Evolutionary conservation across 2,797 vertebrate species (phyloP).

Genomic region (Heteromormyrus szaboi): DNA sequence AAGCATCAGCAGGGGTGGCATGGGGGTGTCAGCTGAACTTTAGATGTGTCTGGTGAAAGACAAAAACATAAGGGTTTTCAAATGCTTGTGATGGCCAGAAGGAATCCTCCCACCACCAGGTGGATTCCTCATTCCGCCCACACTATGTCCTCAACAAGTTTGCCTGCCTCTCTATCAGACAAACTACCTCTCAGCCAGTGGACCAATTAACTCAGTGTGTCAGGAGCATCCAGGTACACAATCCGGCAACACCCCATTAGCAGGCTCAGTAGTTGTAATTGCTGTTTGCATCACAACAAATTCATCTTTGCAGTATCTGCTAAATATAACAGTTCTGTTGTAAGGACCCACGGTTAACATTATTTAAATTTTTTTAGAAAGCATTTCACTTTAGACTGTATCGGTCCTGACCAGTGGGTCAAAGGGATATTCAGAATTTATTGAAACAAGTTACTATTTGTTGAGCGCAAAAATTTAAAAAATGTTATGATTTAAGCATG

Average conservation of each 20-base stretch:
- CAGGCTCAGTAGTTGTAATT: background rate
- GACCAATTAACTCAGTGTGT: background rate
- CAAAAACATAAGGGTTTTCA: slow-evolving; percentile 5
- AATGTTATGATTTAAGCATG: background rate
- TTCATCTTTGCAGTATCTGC: background rate
- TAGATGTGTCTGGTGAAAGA: background rate
- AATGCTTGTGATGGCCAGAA: background rate
- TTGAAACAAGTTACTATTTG: background rate
- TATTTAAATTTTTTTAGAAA: background rate
- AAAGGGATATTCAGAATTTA: background rate
- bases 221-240: background rate
- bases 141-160: background rate
- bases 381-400: background rate
- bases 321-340: background rate
- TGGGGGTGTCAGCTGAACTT: background rate
- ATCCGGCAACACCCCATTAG: background rate
- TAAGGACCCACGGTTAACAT: background rate
- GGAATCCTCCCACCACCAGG: background rate
- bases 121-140: background rate
- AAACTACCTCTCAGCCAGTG: background rate
- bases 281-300: background rate
- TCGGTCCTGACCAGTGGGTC: background rate
- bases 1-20: background rate
- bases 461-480: background rate
- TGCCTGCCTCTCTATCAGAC: background rate